phyloP scores from a whole-genome alignment of 1,140 invertebrate species.

The Tyrophagus putrescentiae region DNA sequence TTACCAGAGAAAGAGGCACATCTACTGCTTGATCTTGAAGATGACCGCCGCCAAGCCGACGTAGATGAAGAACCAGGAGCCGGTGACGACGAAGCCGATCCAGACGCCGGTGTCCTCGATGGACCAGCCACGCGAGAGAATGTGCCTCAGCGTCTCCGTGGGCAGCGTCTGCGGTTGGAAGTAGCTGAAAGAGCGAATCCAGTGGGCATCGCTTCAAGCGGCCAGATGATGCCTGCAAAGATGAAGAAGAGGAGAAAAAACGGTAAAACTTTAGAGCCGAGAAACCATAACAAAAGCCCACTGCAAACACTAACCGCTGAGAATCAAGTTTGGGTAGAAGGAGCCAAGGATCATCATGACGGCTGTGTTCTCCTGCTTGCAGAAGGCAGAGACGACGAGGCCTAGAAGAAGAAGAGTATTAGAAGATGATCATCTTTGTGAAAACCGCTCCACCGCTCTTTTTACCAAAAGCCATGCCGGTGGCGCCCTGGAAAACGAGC shows the following conservation, averaged over 20 bases:
- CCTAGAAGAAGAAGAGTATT: slow-evolving; percentile 30
- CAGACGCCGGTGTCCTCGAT: slow-evolving; percentile 66
- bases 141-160: slow-evolving; percentile 68
- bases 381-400: slow-evolving; percentile 70
- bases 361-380: slow-evolving; percentile 75
- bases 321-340: slow-evolving; percentile 76
- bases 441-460: background rate
- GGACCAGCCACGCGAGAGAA: slow-evolving; percentile 75
- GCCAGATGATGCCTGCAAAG: slow-evolving; percentile 67
- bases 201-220: slow-evolving; percentile 74
- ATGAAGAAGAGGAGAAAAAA: background rate
- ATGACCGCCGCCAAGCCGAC: slow-evolving; percentile 53
- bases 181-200: slow-evolving; percentile 55
- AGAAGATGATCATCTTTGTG: background rate
- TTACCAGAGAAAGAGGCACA: too few relatives aligned
- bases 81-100: slow-evolving; percentile 66
- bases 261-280: background rate
- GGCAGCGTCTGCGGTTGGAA: slow-evolving; percentile 76
- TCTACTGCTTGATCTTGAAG: slow-evolving; percentile 28
- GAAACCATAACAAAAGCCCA: background rate
- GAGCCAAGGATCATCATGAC: slow-evolving; percentile 82
- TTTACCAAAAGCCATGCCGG: slow-evolving; percentile 72
- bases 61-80: slow-evolving; percentile 75
- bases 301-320: slow-evolving; percentile 52
- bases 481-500: slow-evolving; percentile 59